phyloP scores from a whole-genome alignment of 2,113 vertebrate genomes.

The Suncus etruscus region DNA sequence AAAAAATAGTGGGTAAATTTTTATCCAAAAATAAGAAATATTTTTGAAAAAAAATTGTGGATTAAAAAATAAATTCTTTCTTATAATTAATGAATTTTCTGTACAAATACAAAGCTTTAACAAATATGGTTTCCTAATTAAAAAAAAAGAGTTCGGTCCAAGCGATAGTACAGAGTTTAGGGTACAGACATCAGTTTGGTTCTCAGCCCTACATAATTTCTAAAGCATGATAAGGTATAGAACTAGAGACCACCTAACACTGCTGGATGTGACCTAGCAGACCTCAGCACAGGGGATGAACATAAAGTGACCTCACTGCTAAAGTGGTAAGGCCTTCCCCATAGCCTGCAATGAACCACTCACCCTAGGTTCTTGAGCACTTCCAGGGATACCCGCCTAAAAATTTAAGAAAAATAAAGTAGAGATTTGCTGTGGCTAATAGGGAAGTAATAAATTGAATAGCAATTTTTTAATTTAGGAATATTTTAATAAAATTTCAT shows the following conservation, averaged over 20 bases:
- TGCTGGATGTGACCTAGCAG: no score
- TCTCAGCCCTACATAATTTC: background rate
- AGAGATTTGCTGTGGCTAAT: no score
- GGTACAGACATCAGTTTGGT: background rate
- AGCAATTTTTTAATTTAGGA: conserved; percentile 35
- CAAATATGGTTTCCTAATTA: conserved; percentile 50
- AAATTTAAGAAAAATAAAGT: no score
- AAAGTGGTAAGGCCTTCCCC: background rate
- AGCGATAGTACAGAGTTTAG: background rate
- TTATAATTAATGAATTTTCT: no score
- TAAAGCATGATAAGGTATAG: no score
- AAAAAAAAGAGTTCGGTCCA: conserved; percentile 1
- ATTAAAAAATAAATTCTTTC: no score
- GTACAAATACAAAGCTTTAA: background rate
- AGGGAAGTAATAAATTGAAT: background rate
- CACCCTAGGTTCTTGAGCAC: no score
- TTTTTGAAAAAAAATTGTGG: background rate
- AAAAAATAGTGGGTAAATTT: background rate
- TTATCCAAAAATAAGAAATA: no score
- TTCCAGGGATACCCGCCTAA: no score
- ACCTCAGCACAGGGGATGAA: no score
- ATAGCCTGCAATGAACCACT: background rate
- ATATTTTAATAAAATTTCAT: conserved; percentile 6
- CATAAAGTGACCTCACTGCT: no score
- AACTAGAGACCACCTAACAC: no score